Evolutionary conservation across 2,797 vertebrate species (phyloP).

Genomic region (Petrocephalus schoutedeni): DNA sequence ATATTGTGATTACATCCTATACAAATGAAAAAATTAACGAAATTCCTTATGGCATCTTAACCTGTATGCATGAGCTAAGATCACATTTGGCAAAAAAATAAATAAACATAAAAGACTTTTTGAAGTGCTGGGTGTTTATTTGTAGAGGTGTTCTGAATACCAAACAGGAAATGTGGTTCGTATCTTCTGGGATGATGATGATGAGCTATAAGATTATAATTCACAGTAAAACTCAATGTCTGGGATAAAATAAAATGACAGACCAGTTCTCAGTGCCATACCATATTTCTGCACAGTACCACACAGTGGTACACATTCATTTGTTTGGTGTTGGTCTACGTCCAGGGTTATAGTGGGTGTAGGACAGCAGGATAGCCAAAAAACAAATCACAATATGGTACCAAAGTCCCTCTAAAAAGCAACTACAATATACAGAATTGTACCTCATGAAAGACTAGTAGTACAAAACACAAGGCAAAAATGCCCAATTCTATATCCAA

Average conservation of each 20-base stretch:
- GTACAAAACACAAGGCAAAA: neutral
- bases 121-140: neutral
- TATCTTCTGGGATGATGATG: neutral
- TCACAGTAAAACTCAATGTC: neutral
- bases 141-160: neutral
- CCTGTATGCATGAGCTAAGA: constrained; percentile 70
- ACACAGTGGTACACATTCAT: neutral
- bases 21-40: constrained; percentile 56
- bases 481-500: neutral
- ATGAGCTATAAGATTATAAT: neutral
- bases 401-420: neutral
- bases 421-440: neutral
- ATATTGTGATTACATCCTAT: constrained; percentile 42
- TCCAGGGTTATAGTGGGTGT: neutral
- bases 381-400: neutral
- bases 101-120: constrained; percentile 24
- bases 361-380: neutral
- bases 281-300: neutral
- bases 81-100: constrained; percentile 72
- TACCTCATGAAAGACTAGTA: neutral
- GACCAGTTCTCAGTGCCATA: neutral
- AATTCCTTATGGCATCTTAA: constrained; percentile 58
- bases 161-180: neutral
- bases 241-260: neutral
- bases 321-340: neutral